Evolutionary conservation across 2,888 invertebrate species (phyloP).

Genomic region (Thymelicus acteon): DNA sequence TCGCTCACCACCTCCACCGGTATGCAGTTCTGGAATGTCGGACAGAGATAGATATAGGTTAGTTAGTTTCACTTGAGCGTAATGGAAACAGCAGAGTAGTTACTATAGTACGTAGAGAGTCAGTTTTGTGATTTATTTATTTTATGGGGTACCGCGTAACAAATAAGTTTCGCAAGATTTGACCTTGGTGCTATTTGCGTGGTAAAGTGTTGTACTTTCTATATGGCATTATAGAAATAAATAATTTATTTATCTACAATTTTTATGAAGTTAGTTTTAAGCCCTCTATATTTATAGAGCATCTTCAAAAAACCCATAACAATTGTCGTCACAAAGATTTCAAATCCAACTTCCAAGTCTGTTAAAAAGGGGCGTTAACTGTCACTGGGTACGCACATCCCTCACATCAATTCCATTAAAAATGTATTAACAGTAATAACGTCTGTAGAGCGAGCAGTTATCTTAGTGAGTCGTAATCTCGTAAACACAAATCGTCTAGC

Average conservation of each 20-base stretch:
- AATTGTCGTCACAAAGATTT: background rate
- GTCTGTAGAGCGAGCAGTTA: slow-evolving; percentile 2
- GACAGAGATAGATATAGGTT: background rate
- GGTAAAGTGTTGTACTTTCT: too few relatives aligned
- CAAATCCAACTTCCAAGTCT: background rate
- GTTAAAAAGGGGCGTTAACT: too few relatives aligned
- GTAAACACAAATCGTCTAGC: slow-evolving; percentile 29
- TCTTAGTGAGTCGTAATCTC: slow-evolving; percentile 17
- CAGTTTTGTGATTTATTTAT: too few relatives aligned
- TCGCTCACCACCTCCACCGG: slow-evolving; percentile 83
- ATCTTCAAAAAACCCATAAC: too few relatives aligned
- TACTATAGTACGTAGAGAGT: too few relatives aligned
- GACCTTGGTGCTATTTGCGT: too few relatives aligned
- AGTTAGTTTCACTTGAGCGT: background rate
- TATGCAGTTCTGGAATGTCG: slow-evolving; percentile 81
- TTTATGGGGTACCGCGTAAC: too few relatives aligned
- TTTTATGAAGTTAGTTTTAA: too few relatives aligned
- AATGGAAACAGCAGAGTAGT: background rate
- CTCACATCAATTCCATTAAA: slow-evolving; percentile 7
- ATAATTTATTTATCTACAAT: too few relatives aligned
- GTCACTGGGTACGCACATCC: background rate
- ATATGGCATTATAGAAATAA: too few relatives aligned
- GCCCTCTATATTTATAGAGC: too few relatives aligned
- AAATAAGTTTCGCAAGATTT: too few relatives aligned
- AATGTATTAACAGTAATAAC: slow-evolving; percentile 27